phyloP scores from a whole-genome alignment of 2,797 vertebrate genomes.

The Acanthopagrus latus region DNA sequence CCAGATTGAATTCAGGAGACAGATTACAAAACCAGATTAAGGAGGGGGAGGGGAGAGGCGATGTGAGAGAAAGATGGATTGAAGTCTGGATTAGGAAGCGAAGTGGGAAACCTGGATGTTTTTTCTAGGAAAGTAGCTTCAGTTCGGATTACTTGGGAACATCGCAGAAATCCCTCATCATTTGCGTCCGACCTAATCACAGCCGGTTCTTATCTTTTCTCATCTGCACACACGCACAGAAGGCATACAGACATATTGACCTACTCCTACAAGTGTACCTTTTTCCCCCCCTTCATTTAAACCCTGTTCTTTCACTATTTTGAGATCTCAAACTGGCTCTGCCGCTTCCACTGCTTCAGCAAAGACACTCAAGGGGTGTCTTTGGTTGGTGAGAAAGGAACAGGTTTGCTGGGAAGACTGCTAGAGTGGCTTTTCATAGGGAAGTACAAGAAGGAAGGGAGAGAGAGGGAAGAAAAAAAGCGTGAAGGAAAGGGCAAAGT shows the following conservation, averaged over 20 bases:
- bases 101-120: constrained; percentile 58
- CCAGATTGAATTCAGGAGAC: constrained; percentile 77
- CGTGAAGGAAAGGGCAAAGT: constrained; percentile 76
- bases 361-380: constrained; percentile 26
- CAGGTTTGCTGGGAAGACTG: constrained; percentile 47
- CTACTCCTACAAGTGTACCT: constrained; percentile 10
- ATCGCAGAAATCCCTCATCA: constrained; percentile 56
- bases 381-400: constrained; percentile 24
- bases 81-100: constrained; percentile 54
- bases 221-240: constrained; percentile 21
- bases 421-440: constrained; percentile 47
- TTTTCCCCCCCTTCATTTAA: constrained; percentile 10
- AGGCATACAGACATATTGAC: constrained; percentile 28
- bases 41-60: constrained; percentile 36
- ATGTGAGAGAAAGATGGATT: constrained; percentile 45
- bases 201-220: constrained; percentile 37
- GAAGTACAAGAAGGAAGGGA: constrained; percentile 57
- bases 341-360: constrained; percentile 41
- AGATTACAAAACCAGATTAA: constrained; percentile 78
- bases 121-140: constrained; percentile 51
- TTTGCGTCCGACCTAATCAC: constrained; percentile 34
- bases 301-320: constrained; percentile 30
- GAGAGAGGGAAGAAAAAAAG: constrained; percentile 37
- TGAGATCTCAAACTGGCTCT: constrained; percentile 50
- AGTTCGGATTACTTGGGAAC: constrained; percentile 55